phyloP scores from a whole-genome alignment of 2,888 invertebrate genomes.

The Dryobota labecula region DNA sequence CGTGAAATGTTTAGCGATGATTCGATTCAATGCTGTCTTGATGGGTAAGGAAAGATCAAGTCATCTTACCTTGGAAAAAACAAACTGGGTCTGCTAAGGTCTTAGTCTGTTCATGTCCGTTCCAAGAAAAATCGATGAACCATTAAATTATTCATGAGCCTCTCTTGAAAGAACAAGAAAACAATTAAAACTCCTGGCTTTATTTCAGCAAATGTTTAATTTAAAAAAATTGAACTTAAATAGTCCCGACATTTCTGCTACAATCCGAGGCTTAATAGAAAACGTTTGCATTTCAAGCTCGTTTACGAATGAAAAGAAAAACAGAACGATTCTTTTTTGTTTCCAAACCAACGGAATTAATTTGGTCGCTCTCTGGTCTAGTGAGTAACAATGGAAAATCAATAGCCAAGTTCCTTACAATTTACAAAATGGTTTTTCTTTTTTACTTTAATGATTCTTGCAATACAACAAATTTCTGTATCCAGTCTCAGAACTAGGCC shows the following conservation, averaged over 20 bases:
- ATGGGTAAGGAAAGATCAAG: background rate
- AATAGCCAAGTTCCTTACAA: conserved; percentile 30
- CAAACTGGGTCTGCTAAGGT: background rate
- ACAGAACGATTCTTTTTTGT: conserved; percentile 42
- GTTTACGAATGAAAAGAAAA: conserved; percentile 49
- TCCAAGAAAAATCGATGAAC: conserved; percentile 21
- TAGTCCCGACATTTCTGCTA: conserved; percentile 6
- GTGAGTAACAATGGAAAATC: conserved; percentile 41
- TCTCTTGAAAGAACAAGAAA: conserved; percentile 15
- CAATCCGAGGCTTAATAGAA: conserved; percentile 45
- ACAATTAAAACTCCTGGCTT: conserved; percentile 43
- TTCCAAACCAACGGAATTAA: conserved; percentile 50
- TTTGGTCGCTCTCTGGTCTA: conserved; percentile 46
- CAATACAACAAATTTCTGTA: background rate
- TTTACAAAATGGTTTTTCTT: conserved; percentile 3
- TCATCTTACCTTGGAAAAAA: background rate
- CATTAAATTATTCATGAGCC: conserved; percentile 29
- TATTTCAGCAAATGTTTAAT: conserved; percentile 23
- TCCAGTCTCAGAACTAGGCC: background rate
- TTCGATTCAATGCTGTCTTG: too few species aligned
- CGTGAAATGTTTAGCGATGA: background rate
- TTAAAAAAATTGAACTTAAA: conserved; percentile 23
- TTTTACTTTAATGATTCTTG: background rate
- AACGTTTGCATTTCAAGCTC: conserved; percentile 51
- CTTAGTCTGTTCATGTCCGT: background rate